Evolutionary conservation across 1,140 invertebrate genomes (phyloP).

Genomic region (Cylas formicarius): DNA sequence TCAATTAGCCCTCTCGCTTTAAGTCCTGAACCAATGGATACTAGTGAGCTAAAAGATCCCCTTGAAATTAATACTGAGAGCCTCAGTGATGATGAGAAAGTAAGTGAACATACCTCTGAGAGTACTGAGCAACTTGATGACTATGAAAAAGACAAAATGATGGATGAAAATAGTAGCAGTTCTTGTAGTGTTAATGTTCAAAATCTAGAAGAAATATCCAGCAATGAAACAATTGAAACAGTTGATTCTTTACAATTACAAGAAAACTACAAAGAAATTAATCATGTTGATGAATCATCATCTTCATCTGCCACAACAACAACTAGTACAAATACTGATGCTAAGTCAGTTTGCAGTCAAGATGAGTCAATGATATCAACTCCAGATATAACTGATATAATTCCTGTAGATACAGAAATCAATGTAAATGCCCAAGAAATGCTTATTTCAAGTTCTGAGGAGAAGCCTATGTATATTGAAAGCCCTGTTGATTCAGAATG

Average conservation of each 20-base stretch:
- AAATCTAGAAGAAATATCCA: conserved; percentile 25
- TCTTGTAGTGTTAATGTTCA: conserved; percentile 19
- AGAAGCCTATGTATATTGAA: background rate
- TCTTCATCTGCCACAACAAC: conserved; percentile 18
- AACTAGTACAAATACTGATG: conserved; percentile 23
- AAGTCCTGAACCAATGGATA: conserved; percentile 15
- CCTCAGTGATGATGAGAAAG: conserved; percentile 25
- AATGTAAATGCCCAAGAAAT: conserved; percentile 11
- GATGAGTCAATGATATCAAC: conserved; percentile 24
- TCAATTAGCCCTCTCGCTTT: conserved; percentile 27
- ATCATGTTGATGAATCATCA: conserved; percentile 20
- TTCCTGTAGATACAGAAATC: conserved; percentile 8
- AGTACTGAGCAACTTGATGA: conserved; percentile 19
- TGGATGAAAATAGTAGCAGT: conserved; percentile 28
- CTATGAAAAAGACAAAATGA: conserved; percentile 22
- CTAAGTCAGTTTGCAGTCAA: conserved; percentile 21
- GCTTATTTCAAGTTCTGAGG: conserved; percentile 1
- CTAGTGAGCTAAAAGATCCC: conserved; percentile 18
- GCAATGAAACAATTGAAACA: conserved; percentile 27
- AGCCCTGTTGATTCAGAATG: background rate
- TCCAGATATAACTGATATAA: conserved; percentile 21
- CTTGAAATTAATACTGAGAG: conserved; percentile 17
- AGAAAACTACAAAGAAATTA: conserved; percentile 21
- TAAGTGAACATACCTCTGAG: conserved; percentile 22
- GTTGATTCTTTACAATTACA: conserved; percentile 28